A percentile compares a stretch with the other conserved stretches of the same genome.
These are phyloP conservation scores for Corydoras maculifer DNA, from an alignment of 2,113 vertebrate species.

Conservation along the genomic window DNA sequence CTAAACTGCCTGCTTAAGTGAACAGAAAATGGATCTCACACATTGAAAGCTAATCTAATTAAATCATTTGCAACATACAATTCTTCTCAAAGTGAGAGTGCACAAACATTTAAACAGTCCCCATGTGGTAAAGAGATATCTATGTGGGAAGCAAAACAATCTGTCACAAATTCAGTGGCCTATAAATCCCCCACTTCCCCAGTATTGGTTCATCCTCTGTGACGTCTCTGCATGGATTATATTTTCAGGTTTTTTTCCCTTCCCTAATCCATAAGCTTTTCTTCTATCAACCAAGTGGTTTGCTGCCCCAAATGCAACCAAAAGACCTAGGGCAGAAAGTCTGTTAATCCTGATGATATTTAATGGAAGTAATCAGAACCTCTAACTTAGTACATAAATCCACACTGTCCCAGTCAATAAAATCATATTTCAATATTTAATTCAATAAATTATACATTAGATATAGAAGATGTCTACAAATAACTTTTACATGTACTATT, in stretches of 20 bases:
- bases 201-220: slow-evolving; percentile 35
- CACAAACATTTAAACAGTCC: slow-evolving; percentile 13
- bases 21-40: neutral
- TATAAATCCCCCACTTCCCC: slow-evolving; percentile 36
- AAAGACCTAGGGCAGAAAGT: slow-evolving; percentile 13
- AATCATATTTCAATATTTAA: neutral
- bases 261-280: slow-evolving; percentile 41
- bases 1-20: neutral
- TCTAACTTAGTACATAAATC: neutral
- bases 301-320: slow-evolving; percentile 24
- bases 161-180: slow-evolving; percentile 43
- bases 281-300: slow-evolving; percentile 34
- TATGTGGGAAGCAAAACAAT: slow-evolving; percentile 34
- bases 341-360: slow-evolving; percentile 8
- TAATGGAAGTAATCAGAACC: neutral
- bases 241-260: slow-evolving; percentile 21
- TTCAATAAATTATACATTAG: too few relatives aligned
- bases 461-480: too few relatives aligned
- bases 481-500: too few relatives aligned
- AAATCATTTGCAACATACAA: neutral
- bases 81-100: neutral
- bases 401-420: neutral
- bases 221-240: slow-evolving; percentile 42
- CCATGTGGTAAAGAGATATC: slow-evolving; percentile 13
- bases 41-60: neutral